These are phyloP conservation scores for Troglohyphantes excavatus DNA, from an alignment of 2,888 invertebrate species.

Conservation along the genomic window DNA sequence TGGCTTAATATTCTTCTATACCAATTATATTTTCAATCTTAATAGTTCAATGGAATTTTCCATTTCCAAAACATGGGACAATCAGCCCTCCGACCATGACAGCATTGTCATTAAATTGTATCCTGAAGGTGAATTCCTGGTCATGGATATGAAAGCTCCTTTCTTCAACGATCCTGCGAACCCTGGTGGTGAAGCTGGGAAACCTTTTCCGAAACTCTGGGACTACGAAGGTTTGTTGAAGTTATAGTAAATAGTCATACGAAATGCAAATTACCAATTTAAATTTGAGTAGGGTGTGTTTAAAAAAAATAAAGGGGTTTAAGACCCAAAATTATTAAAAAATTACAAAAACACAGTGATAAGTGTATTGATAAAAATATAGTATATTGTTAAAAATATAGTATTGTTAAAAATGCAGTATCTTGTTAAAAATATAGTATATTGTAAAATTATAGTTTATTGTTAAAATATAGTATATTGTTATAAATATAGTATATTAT, in stretches of 20 bases:
- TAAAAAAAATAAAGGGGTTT: background rate
- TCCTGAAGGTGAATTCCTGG: slow-evolving; percentile 42
- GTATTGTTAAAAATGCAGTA: too few species aligned
- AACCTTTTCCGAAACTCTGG: slow-evolving; percentile 83
- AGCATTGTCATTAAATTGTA: slow-evolving; percentile 79
- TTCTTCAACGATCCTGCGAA: slow-evolving; percentile 83
- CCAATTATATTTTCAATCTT: background rate
- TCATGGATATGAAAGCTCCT: slow-evolving; percentile 81
- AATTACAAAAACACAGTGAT: background rate
- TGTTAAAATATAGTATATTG: too few species aligned
- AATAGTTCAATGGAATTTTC: slow-evolving; percentile 44
- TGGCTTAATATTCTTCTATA: too few species aligned
- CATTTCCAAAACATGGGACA: slow-evolving; percentile 76
- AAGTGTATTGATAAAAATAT: background rate
- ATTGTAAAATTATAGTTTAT: too few species aligned
- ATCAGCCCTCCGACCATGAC: slow-evolving; percentile 72
- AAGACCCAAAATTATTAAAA: too few species aligned
- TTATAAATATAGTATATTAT: too few species aligned
- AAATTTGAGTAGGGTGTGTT: too few species aligned
- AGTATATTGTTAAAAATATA: too few species aligned
- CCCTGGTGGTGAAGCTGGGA: slow-evolving; percentile 81
- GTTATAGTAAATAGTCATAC: background rate
- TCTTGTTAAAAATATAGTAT: too few species aligned
- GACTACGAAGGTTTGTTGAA: slow-evolving; percentile 83
- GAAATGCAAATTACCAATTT: background rate